Percentiles rank a stretch among this genome's conserved stretches.
These are phyloP conservation scores for Drosophila maculinotata DNA, from an alignment of 2,888 invertebrate genomes.

Conservation along the genomic window DNA sequence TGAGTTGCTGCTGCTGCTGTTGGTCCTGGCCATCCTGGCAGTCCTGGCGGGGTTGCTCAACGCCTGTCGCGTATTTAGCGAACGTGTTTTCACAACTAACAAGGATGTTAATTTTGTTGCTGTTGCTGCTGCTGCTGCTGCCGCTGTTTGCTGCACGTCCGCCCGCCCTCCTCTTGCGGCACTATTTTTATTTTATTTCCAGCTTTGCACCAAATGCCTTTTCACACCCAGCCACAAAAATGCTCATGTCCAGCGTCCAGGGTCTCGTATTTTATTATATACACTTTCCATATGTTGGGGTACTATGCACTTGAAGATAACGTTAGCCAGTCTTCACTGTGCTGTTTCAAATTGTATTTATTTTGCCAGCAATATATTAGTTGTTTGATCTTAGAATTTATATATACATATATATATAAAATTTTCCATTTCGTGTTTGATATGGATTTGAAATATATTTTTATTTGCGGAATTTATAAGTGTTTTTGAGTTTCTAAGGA, in stretches of 20 bases:
- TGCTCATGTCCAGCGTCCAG: constrained; percentile 61
- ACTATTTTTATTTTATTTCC: constrained; percentile 63
- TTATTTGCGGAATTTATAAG: no score
- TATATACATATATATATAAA: no score
- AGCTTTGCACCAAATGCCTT: constrained; percentile 75
- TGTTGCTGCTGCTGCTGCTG: constrained; percentile 22
- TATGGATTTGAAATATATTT: no score
- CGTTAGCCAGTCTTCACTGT: no score
- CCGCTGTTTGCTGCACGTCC: constrained; percentile 40
- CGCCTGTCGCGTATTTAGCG: constrained; percentile 77
- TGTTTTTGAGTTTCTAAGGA: no score
- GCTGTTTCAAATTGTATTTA: no score
- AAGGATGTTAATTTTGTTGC: constrained; percentile 82
- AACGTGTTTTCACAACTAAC: constrained; percentile 83
- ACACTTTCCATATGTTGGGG: constrained; percentile 18
- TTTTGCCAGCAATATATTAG: no score
- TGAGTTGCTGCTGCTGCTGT: no score
- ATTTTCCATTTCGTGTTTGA: no score
- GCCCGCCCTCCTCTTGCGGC: constrained; percentile 52
- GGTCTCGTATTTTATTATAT: constrained; percentile 49
- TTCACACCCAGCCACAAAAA: constrained; percentile 73
- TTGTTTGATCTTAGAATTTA: no score
- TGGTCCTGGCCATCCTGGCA: constrained; percentile 3
- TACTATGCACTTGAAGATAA: neutral
- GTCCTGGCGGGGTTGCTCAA: constrained; percentile 56